phyloP scores from a whole-genome alignment of 1,140 invertebrate genomes.

The Orius insidiosus region DNA sequence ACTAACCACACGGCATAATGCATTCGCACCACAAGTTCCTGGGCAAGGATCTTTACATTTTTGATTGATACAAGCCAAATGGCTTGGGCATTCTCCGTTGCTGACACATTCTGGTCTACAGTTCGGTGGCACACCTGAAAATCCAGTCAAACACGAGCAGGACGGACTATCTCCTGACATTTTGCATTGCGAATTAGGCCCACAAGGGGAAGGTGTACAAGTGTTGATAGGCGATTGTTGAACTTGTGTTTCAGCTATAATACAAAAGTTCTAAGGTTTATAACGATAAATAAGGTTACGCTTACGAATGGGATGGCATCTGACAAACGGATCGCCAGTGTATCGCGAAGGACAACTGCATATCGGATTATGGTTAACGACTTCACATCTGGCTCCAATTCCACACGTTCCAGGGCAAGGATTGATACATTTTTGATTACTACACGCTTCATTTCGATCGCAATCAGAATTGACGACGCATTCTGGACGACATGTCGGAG shows the following conservation, averaged over 20 bases:
- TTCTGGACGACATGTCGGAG: conserved; percentile 54
- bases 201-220: conserved; percentile 42
- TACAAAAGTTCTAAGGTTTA: background rate
- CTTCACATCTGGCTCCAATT: conserved; percentile 40
- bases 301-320: conserved; percentile 31
- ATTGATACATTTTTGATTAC: conserved; percentile 49
- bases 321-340: conserved; percentile 49
- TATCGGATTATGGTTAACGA: conserved; percentile 47
- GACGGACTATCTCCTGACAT: conserved; percentile 35
- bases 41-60: conserved; percentile 39
- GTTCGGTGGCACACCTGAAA: conserved; percentile 29
- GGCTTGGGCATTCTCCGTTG: conserved; percentile 33
- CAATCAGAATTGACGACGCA: conserved; percentile 59
- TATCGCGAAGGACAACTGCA: conserved; percentile 48
- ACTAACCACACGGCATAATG: conserved; percentile 48
- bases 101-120: conserved; percentile 36
- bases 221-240: conserved; percentile 23
- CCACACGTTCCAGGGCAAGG: conserved; percentile 54
- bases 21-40: conserved; percentile 36
- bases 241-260: background rate
- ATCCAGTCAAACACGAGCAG: conserved; percentile 35
- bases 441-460: conserved; percentile 43
- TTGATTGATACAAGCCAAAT: conserved; percentile 35
- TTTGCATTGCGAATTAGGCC: conserved; percentile 42
- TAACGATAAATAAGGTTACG: conserved; percentile 1